These are phyloP conservation scores for Olivierus martensii DNA, from an alignment of 1,140 invertebrate species.

Conservation along the genomic window DNA sequence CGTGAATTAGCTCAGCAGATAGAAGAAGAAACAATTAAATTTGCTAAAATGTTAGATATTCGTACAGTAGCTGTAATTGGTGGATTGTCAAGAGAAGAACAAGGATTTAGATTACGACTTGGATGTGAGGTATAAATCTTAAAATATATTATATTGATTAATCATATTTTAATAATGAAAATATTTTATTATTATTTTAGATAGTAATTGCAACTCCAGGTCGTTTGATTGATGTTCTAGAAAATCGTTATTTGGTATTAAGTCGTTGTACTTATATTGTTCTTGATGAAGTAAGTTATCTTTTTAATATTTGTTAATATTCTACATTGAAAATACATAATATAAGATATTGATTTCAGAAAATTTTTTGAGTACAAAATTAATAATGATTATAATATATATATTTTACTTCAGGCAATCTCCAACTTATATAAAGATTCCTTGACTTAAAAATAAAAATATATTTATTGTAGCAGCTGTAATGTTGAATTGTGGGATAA, in stretches of 20 bases:
- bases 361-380: too few species aligned
- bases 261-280: conserved; percentile 71
- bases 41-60: conserved; percentile 87
- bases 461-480: too few species aligned
- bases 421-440: too few species aligned
- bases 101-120: conserved; percentile 88
- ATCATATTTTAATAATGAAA: neutral
- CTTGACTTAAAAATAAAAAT: too few species aligned
- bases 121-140: conserved; percentile 68
- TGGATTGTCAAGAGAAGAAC: conserved; percentile 92
- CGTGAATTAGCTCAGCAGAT: conserved; percentile 99
- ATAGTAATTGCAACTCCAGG: conserved; percentile 99
- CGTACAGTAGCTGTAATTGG: conserved; percentile 96
- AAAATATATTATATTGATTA: neutral
- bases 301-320: conserved; percentile 2
- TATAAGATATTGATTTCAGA: too few species aligned
- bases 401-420: too few species aligned
- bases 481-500: too few species aligned
- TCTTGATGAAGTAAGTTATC: conserved; percentile 38
- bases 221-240: conserved; percentile 95
- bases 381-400: too few species aligned
- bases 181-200: conserved; percentile 30
- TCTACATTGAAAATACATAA: too few species aligned
- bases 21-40: conserved; percentile 97
- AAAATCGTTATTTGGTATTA: conserved; percentile 94